phyloP scores from a whole-genome alignment of 2,888 invertebrate genomes.

The Drosophila subquinaria region DNA sequence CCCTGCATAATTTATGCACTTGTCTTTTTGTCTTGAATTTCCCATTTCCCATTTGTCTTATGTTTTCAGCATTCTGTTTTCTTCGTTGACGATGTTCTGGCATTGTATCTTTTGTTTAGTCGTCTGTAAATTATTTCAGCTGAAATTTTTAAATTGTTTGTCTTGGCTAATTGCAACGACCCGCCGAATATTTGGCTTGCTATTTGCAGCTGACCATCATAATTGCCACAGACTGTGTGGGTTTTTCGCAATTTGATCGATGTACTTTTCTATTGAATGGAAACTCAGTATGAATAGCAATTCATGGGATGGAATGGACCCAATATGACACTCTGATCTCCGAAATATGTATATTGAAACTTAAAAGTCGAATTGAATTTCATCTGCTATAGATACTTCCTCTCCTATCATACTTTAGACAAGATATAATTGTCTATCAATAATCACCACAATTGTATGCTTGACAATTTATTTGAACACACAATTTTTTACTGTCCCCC shows the following conservation, averaged over 20 bases:
- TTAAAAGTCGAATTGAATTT: not conserved
- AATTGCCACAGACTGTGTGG: conserved; percentile 30
- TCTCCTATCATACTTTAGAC: not conserved
- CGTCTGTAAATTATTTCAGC: conserved; percentile 63
- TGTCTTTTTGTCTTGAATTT: conserved; percentile 36
- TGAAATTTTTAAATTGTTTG: conserved; percentile 48
- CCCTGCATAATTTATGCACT: conserved; percentile 36
- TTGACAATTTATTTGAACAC: not conserved
- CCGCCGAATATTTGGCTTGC: conserved; percentile 51
- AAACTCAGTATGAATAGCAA: not conserved
- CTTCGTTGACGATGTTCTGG: conserved; percentile 13
- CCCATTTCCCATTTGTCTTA: conserved; percentile 35
- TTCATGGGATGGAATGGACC: not conserved
- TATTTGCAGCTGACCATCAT: conserved; percentile 58
- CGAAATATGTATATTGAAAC: not conserved
- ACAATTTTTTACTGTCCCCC: not conserved
- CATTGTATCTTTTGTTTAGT: conserved; percentile 59
- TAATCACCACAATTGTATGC: not conserved
- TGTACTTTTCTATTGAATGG: conserved; percentile 4
- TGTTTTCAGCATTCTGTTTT: conserved; percentile 26
- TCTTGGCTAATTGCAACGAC: conserved; percentile 63
- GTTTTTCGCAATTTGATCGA: conserved; percentile 7
- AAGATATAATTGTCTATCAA: not conserved
- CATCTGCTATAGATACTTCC: not conserved
- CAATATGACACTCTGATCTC: not conserved